Conservation (phyloP, 2,797 vertebrate species). For the Crocodylus rhombifer region DNA sequence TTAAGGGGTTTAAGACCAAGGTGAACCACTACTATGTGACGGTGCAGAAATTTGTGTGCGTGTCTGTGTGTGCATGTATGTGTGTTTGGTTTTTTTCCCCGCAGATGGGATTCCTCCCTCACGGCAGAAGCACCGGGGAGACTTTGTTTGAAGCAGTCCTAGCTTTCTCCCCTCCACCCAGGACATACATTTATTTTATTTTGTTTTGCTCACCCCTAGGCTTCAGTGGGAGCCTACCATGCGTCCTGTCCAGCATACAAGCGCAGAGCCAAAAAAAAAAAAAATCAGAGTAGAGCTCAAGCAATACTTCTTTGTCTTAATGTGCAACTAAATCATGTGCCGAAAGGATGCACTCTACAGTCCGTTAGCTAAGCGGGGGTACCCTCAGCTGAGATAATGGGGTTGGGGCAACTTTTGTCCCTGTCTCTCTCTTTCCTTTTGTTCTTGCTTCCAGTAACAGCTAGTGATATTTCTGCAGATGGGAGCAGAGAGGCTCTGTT, state of each 20-base stretch:
- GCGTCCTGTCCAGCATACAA: not conserved
- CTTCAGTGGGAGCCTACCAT: rapidly evolving
- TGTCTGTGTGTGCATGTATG: rapidly evolving
- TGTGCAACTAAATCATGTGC: not conserved
- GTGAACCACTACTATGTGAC: not conserved
- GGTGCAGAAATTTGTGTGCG: not conserved
- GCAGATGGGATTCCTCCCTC: rapidly evolving
- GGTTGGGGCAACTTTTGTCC: not conserved
- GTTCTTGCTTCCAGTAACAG: not conserved
- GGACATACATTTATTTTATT: not conserved
- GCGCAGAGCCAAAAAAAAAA: not conserved
- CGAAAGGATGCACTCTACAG: not conserved
- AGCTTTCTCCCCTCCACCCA: not conserved
- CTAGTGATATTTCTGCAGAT: not conserved
- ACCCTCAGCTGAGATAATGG: not conserved
- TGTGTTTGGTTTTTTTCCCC: rapidly evolving
- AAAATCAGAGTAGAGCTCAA: not conserved
- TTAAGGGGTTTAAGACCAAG: not conserved
- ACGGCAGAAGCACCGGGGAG: not conserved
- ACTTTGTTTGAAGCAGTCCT: no score
- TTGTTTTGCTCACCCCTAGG: rapidly evolving
- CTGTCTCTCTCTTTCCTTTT: not conserved
- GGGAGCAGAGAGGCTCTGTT: rapidly evolving
- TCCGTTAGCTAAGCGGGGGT: not conserved
- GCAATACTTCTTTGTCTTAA: not conserved